A percentile compares a stretch with the other conserved stretches of the same genome.
Conservation (phyloP, 2,113 vertebrate species). For the Thunnus maccoyii region DNA sequence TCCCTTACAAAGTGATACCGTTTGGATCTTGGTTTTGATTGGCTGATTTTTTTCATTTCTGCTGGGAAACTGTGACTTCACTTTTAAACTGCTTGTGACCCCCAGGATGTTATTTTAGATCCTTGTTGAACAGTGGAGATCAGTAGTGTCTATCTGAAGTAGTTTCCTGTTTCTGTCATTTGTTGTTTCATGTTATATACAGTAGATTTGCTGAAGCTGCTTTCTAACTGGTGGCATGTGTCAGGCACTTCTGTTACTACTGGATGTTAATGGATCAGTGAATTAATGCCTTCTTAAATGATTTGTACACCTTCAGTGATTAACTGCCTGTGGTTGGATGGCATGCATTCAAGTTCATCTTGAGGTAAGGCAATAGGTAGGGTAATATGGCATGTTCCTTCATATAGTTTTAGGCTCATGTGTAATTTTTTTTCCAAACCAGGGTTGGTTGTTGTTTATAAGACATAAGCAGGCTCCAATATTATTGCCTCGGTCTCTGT, state of each 20-base stretch:
- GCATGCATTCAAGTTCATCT: background rate
- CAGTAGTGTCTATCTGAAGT: slow-evolving; percentile 1
- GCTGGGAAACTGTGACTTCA: too few species aligned
- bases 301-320: background rate
- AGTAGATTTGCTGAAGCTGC: background rate
- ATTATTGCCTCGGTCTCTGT: slow-evolving; percentile 10
- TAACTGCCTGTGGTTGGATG: background rate
- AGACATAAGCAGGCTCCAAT: slow-evolving; percentile 1
- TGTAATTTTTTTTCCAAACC: background rate
- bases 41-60: too few species aligned
- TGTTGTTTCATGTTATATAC: background rate
- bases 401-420: background rate
- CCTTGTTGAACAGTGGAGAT: background rate
- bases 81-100: background rate
- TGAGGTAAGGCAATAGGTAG: background rate
- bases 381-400: background rate
- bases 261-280: background rate
- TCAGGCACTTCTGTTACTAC: background rate
- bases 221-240: background rate
- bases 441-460: background rate
- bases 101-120: background rate
- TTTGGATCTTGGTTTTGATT: too few species aligned
- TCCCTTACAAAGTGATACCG: too few species aligned
- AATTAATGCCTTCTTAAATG: background rate
- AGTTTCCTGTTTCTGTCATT: background rate